A percentile compares a stretch with the other conserved stretches of the same genome.
Evolutionary conservation across 2,113 vertebrate species (phyloP).

Genomic region (Urocitellus parryii): DNA sequence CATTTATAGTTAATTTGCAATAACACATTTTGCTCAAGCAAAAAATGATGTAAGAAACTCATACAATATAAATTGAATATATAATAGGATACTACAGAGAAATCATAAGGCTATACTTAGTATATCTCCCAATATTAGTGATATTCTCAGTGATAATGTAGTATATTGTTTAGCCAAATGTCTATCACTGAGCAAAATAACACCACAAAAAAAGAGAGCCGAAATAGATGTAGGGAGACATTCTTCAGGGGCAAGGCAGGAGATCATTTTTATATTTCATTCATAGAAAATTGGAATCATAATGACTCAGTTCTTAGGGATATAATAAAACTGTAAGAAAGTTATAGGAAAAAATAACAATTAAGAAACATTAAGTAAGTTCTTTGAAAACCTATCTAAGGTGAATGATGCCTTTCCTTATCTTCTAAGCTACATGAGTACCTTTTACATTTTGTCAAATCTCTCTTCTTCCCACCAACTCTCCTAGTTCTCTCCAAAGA

Average conservation of each 20-base stretch:
- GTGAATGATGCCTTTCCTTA: not conserved
- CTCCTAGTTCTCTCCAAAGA: not conserved
- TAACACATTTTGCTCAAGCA: not conserved
- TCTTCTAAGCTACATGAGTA: not conserved
- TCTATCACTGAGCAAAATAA: not conserved
- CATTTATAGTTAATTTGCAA: not conserved
- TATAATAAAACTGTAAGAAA: not conserved
- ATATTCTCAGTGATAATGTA: not conserved
- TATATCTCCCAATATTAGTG: not conserved
- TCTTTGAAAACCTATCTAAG: not conserved
- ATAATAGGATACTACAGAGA: not conserved
- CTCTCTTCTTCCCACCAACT: not conserved
- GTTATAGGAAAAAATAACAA: not conserved
- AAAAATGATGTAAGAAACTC: constrained; percentile 11
- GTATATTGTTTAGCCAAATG: not conserved
- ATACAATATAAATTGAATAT: not conserved
- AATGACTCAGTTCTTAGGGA: not conserved
- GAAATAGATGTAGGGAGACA: not conserved
- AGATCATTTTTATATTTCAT: not conserved
- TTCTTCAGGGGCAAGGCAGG: not conserved
- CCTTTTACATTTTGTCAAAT: not conserved
- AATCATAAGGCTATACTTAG: not conserved
- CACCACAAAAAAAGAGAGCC: not conserved
- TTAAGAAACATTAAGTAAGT: not conserved
- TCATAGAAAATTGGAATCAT: not conserved